Percentiles rank a stretch among this genome's conserved stretches.
Conservation (phyloP, 2,888 invertebrate genomes). For the Dendrolimus houi region DNA sequence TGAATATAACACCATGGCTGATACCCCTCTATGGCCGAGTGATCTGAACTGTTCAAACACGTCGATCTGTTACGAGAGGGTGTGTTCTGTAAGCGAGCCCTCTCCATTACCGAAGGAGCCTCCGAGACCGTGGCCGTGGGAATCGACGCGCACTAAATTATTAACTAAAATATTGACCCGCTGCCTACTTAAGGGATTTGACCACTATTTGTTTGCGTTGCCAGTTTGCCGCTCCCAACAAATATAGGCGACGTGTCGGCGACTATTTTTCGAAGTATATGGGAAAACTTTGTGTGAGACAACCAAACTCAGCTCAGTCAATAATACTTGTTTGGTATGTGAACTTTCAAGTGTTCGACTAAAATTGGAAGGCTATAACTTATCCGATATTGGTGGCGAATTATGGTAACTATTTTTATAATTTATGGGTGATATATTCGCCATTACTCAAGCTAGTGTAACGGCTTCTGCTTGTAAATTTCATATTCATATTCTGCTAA, state of each 20-base stretch:
- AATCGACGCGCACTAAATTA: conserved; percentile 64
- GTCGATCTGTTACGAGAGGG: conserved; percentile 27
- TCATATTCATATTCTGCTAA: too few relatives aligned
- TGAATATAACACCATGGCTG: conserved; percentile 2
- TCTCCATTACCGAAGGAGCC: conserved; percentile 34
- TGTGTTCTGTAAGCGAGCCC: conserved; percentile 55
- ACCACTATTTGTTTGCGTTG: conserved; percentile 65
- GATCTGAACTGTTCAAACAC: not conserved
- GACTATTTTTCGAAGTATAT: conserved; percentile 63
- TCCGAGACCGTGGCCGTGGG: conserved; percentile 42
- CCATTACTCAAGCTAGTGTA: not conserved
- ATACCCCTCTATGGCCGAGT: not conserved
- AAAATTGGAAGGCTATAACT: not conserved
- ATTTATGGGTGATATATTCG: conserved; percentile 9
- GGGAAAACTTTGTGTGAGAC: conserved; percentile 52
- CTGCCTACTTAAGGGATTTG: conserved; percentile 75
- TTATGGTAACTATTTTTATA: too few relatives aligned
- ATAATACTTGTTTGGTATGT: conserved; percentile 42
- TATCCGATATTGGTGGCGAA: too few relatives aligned
- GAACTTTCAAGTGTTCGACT: not conserved
- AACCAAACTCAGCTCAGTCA: conserved; percentile 35
- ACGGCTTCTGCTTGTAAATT: too few relatives aligned
- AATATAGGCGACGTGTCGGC: conserved; percentile 45
- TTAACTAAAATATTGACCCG: conserved; percentile 74
- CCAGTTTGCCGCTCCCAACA: conserved; percentile 65